Base-by-base conservation (phyloP, 2,113 vertebrate species). In the Amblyopsis rosae region DNA sequence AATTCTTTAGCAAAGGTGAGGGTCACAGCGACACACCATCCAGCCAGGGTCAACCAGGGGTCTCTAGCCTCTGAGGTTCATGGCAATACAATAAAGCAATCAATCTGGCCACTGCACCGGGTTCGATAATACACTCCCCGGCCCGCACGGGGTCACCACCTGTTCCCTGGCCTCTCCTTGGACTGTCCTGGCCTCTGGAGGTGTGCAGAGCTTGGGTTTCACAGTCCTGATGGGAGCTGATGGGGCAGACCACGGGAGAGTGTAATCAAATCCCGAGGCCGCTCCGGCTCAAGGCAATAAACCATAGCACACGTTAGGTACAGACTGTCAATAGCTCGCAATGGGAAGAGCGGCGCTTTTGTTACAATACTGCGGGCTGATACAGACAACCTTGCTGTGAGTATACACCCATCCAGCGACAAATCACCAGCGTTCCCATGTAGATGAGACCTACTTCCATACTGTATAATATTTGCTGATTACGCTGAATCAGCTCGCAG, bases 11-110 rank as follows among this genome's bases (percentile, higher is more conserved):
- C 73, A 88, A 88, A 92, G 91, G 93, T 93, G 86, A 92, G 90
- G 90, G 90, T 93, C 91, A 90, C 73, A 79, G 85, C 47, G 74
- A 82, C 70, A 79, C 77, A 79, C 77, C 65, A 85, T 82, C 82
- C 81, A 12, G 67, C 81, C 69, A 53, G 87, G 93, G 90, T 93
- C 89, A 93, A 78, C 73, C 77, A 76, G 86, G 90, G 90, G 90
- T 93, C 90, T 86, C 82, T 66, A 77, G 75, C 88, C 86, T 82
- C 82, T 85, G 84, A 87, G 90, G 91, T 90, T 90, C 91, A 92
- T 86, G 85, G 90, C 92, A 92, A 91, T 90, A 91, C 91, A 92
- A 93, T 92, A 92, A 92, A 91, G 86, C 83, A 91, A 93, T 93
- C 91, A 91, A 93, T 92, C 74, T 77, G 64, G 81, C 50, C 57